These are phyloP conservation scores for Pachyuromys duprasi DNA, from an alignment of 2,797 vertebrate genomes.

Conservation along the genomic window DNA sequence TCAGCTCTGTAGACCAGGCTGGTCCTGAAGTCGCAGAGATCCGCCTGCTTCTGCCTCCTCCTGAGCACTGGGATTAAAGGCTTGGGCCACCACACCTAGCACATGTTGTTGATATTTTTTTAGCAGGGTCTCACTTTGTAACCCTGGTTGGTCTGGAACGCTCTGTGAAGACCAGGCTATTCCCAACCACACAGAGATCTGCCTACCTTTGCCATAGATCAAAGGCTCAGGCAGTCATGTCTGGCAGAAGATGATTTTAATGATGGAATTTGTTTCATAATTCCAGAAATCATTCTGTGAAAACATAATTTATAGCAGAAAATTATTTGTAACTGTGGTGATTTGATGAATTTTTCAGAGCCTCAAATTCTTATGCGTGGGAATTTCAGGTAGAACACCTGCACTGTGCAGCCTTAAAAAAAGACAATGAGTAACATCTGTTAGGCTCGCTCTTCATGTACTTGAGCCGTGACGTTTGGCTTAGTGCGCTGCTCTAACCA, in stretches of 20 bases:
- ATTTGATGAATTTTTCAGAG: slow-evolving; percentile 6
- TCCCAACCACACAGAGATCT: background rate
- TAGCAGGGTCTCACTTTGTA: background rate
- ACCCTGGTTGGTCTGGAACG: background rate
- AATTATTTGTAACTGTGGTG: background rate
- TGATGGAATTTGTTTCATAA: slow-evolving; percentile 3
- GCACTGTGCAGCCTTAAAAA: background rate
- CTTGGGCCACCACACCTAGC: background rate
- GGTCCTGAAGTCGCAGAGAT: background rate
- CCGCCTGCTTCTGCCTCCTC: background rate
- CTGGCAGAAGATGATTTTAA: background rate
- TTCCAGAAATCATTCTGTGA: slow-evolving; percentile 36
- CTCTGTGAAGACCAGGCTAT: background rate
- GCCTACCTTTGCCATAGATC: too few species aligned
- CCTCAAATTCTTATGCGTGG: slow-evolving; percentile 16
- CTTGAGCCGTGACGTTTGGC: slow-evolving; percentile 18
- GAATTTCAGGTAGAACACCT: slow-evolving; percentile 13
- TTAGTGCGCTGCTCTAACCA: background rate
- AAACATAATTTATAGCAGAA: slow-evolving; percentile 35
- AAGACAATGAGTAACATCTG: background rate
- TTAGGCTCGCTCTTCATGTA: background rate
- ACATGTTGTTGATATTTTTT: background rate
- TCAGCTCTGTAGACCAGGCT: background rate
- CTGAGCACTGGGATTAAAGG: background rate
- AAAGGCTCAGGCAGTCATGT: background rate